Base-by-base conservation (phyloP, 2,113 vertebrate genomes). In the Phocoena phocoena region DNA sequence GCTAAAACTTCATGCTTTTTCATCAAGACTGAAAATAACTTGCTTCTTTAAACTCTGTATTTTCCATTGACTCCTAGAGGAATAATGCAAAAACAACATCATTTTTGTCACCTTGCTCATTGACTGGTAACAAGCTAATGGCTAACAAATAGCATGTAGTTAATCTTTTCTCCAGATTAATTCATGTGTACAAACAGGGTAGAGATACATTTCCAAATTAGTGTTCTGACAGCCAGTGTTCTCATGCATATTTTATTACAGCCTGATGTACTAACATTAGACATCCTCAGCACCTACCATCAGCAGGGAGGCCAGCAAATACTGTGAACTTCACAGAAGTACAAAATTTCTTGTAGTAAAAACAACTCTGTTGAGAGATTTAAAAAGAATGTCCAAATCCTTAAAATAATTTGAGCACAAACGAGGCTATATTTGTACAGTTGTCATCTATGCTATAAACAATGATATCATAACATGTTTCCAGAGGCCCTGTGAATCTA, bases 391-490 rank as follows among this genome's bases (percentile, higher is more conserved):
- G 41, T 92, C 8, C 36, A 91, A 53, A 58, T 60, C 53, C 47
- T 91, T 91, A 96, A 95, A 87, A 95, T 93, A 96, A 97, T 88
- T 77, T 95, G 41, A 80, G 91, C 92, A 38, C 65, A 95, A 89
- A 50, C 7, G 18, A 41, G 47, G 44, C 50, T 97, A n/a, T 96
- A 82, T 97, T 63, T 95, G 86, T 86, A 36, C 63, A 95, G 20
- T 58, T 93, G 38, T 63, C 86, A 86, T 65, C 36, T 53, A 55
- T 80, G 55, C 68, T 94, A 70, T 86, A 90, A 97, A 92, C 79
- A 96, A 84, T 92, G 93, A 89, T 47, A 44, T 97, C 82, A 95
- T 50, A 92, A 73, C 55, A 77, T 90, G 68, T 67, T 95, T 97
- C 14, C 41, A 80, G 82, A 73, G 8, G 50, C 63, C 26, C 38